Evolutionary conservation across 2,113 vertebrate species (phyloP).

Genomic region (Deroptyus accipitrinus): DNA sequence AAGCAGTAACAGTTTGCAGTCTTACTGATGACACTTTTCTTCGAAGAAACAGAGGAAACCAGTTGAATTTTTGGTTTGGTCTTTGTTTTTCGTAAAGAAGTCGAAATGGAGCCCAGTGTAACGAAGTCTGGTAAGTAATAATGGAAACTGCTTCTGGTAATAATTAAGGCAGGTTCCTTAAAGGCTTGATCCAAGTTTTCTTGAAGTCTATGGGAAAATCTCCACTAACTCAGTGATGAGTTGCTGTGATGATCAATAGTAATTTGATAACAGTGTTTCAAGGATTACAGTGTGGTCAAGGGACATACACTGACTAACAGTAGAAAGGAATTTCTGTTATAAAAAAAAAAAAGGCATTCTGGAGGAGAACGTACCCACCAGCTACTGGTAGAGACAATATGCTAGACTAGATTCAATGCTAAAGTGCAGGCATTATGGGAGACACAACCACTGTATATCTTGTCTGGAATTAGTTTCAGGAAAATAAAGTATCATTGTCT

Average conservation of each 20-base stretch:
- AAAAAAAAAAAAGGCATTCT: not conserved
- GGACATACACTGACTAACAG: not conserved
- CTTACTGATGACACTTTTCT: not conserved
- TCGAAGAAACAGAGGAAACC: not conserved
- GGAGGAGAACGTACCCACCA: not conserved
- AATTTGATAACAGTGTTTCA: not conserved
- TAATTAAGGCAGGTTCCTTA: not conserved
- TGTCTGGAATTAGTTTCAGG: not conserved
- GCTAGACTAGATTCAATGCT: not conserved
- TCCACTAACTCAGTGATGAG: not conserved
- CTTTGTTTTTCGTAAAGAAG: not conserved
- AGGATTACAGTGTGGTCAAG: not conserved
- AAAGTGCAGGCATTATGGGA: not conserved
- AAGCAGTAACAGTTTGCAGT: not conserved
- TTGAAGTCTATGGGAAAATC: not conserved
- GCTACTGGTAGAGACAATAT: not conserved
- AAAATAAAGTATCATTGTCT: not conserved
- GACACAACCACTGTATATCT: not conserved
- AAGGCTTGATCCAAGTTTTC: not conserved
- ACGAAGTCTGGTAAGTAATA: not conserved
- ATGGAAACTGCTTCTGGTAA: not conserved
- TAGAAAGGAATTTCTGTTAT: not conserved
- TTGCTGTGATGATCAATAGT: not conserved
- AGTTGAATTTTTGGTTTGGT: not conserved
- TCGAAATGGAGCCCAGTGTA: not conserved